Evolutionary conservation across 2,888 invertebrate genomes (phyloP).

Genomic region (Macaria notata): DNA sequence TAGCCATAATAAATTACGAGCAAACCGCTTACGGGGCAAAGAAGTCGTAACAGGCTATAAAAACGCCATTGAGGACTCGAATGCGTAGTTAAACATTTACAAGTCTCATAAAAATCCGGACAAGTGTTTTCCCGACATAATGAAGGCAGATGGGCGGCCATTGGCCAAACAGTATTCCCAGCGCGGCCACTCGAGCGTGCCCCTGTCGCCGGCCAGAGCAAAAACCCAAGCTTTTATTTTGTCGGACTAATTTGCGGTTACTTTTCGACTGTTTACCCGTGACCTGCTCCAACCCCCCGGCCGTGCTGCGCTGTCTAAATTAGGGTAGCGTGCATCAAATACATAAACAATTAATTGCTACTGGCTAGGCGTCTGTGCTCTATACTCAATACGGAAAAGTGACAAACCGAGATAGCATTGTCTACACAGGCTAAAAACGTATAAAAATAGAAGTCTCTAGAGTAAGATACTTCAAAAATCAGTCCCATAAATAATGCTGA

Average conservation of each 20-base stretch:
- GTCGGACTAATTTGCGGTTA: conserved; percentile 62
- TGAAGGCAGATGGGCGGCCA: conserved; percentile 53
- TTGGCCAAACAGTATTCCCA: conserved; percentile 51
- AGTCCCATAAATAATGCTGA: conserved; percentile 39
- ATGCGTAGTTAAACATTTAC: conserved; percentile 48
- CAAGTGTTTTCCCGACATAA: conserved; percentile 53
- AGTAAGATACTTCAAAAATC: conserved; percentile 38
- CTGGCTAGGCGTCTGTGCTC: neutral
- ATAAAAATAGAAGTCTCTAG: conserved; percentile 22
- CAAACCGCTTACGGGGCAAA: conserved; percentile 28
- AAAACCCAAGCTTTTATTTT: conserved; percentile 62
- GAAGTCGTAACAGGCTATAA: conserved; percentile 32
- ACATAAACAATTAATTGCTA: conserved; percentile 13
- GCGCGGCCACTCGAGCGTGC: conserved; percentile 51
- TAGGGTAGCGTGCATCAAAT: conserved; percentile 27
- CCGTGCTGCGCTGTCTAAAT: conserved; percentile 38
- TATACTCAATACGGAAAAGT: neutral
- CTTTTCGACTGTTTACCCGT: conserved; percentile 46
- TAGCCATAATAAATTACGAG: conserved; percentile 11
- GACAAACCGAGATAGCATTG: neutral
- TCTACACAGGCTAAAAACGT: conserved; percentile 20
- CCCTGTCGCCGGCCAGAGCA: conserved; percentile 53
- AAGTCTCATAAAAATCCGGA: conserved; percentile 50
- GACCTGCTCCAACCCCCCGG: conserved; percentile 44
- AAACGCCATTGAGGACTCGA: conserved; percentile 32